Base-by-base conservation (phyloP, 2,113 vertebrate species). In the Brachyhypopomus gauderio region DNA sequence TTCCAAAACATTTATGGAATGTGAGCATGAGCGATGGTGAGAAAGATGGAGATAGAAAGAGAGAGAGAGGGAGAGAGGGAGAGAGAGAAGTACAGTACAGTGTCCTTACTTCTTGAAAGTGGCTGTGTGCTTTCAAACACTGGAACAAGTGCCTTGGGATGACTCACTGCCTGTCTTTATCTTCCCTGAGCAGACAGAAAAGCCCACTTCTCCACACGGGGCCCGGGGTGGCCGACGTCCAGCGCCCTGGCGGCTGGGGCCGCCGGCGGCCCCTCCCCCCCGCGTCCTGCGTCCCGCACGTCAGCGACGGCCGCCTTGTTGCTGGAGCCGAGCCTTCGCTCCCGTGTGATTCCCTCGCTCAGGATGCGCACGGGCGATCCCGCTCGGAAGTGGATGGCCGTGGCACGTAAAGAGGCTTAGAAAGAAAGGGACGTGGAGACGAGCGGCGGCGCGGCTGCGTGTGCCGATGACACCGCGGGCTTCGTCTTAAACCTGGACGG, bases 401-500 rank as follows among this genome's bases (percentile, higher is more conserved):
- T 63, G 56, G n/a, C 19, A n/a, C 27, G 11, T 20, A 58, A 36
- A 56, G 19, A 78, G 14, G 27, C 17, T 60, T 14, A 4, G 22
- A 3, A 60, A 64, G 34, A 80, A 56, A 72, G 25, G 11, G 14
- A 14, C 55, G 66, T 67, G 60, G 20, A 58, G 67, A 81, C 58
- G 62, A 80, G 74, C 38, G 5, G 48, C 25, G 71, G 34, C 11
- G 60, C 59, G 25, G 30, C 19, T n/a, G 52, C 27, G 72, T 48
- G 59, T 45, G 63, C 80, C 80, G 76, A 80, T 83, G 76, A 80
- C 80, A 73, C 64, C 38, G 56, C 52, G 56, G 79, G 64, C 73
- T 79, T 81, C 30, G 79, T 60, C 63, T 82, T 77, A 82, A 83
- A 80, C 59, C 73, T 67, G 73, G 69, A 83, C 62, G 67, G 48